Base-by-base conservation (phyloP, 2,888 invertebrate species). In the Anticlea derivata region DNA sequence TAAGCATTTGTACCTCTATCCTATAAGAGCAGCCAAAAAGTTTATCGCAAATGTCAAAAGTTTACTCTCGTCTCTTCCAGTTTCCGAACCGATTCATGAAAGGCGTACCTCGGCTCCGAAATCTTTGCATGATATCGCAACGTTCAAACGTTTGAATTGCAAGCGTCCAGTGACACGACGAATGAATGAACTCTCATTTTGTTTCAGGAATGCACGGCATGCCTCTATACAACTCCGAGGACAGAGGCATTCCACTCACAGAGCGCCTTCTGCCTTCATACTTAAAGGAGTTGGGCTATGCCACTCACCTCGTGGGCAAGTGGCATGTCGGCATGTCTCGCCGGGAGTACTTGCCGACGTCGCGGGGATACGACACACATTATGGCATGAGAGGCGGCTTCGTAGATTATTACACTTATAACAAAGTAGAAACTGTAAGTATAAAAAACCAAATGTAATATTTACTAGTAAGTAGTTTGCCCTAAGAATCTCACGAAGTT, bases 291-390 rank as follows among this genome's bases (percentile, higher is more conserved):
- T 70, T 92, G 50, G 96, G 96, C 0, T 98, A 98, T 81, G 80
- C 88, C 4, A 97, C 97, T 0, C 94, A 96, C 75, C 91, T 96
- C 20, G 92, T 98, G 6, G 98, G 98, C 12, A 98, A 98, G 88
- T 98, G 98, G 98, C 95, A 96, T 76, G 92, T 98, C 50, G 98
- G 98, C 1, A 96, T 94, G 88, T 94, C 93, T 57, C 90, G 92
- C 45, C 89, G 91, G 43, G 93, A 93, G 62, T 96, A 93, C 74
- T 92, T 95, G 1, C 97, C 96, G 0, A 93, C 93, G 1, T 91
- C 91, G 45, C 92, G 96, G 44, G 97, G 97, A 3, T 97, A 96
- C 73, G 94, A 96, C 68, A 92, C 94, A 4, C 95, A 96, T 75
- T 94, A 94, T 65, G 97, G 97, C 7, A 95, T 94, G 82, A 94